Evolutionary conservation across 2,797 vertebrate species (phyloP), one percentile per base, ranked within the genome.

Genomic region (Malurus leucopterus): DNA sequence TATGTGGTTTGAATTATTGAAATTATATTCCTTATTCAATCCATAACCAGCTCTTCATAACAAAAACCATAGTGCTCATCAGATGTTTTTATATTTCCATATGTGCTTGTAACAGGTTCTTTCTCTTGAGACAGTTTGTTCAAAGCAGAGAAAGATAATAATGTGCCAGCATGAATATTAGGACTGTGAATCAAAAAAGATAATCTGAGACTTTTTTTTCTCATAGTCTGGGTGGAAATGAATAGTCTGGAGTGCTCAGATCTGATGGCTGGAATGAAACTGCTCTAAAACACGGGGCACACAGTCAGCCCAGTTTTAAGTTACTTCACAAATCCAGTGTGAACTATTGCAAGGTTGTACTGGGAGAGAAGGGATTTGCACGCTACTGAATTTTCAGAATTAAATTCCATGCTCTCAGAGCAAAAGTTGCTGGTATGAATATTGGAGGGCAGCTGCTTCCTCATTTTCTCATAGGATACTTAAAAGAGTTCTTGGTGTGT

Each of bases 271-370:
- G 81, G 80, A 86, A 57, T 8, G 30, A 89, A 71, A 46, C 68
- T 79, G 69, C 71, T 90, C 50, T 86, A 75, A 80, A 90, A 84
- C 1, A 2, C 57, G 72, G 74, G 53, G 71, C 57, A 81, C 80
- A 72, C 38, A 82, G 80, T 50, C 41, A 86, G 70, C 78, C 57
- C 62, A 81, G 53, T 84, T 76, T 91, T 87, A 83, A 79, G 46
- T 74, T 88, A 88, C 77, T 86, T 71, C 47, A 64, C 71, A 86
- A 90, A 94, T 82, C 84, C 81, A 44, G 24, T 62, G 88, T 58
- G 78, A 95, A 46, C 57, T 61, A 63, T 72, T 64, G 68, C 51
- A 64, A 71, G 78, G 44, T 23, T 90, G 29, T 71, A 68, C 74
- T 84, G 64, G 36, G 47, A 47, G 24, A 70, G 55, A 23, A 86